These are phyloP conservation scores for Zoanthus gigantus DNA, from an alignment of 92 coral and sea anemone species.

Conservation along the genomic window DNA sequence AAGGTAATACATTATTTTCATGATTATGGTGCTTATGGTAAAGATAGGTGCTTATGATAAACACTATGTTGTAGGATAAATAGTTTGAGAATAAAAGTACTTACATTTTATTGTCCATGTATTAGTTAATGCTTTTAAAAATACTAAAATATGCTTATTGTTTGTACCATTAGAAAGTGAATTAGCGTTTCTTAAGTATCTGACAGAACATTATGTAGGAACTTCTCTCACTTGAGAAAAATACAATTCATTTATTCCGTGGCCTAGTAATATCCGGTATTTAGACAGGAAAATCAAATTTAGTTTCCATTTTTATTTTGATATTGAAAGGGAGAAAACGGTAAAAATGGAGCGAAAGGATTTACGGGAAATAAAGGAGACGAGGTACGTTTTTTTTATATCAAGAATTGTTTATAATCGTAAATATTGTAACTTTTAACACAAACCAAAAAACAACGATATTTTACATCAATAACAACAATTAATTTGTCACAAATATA, in stretches of 20 bases:
- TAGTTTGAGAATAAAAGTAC: too few relatives aligned
- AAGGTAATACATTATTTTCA: slow-evolving; percentile 2
- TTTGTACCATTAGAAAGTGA: too few relatives aligned
- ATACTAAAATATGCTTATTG: too few relatives aligned
- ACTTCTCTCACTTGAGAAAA: too few relatives aligned
- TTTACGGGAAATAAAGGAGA: slow-evolving; percentile 23
- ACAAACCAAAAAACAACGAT: not conserved
- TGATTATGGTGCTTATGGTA: not conserved
- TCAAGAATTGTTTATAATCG: not conserved
- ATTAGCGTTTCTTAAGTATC: too few relatives aligned
- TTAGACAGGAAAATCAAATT: not conserved
- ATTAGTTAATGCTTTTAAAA: too few relatives aligned
- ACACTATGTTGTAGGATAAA: too few relatives aligned
- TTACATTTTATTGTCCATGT: too few relatives aligned
- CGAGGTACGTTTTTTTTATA: not conserved
- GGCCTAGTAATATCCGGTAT: not conserved
- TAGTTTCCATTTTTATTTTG: not conserved
- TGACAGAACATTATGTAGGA: too few relatives aligned
- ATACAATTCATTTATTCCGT: not conserved
- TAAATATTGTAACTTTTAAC: not conserved
- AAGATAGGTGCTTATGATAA: not conserved
- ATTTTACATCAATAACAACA: too few relatives aligned
- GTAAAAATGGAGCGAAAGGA: slow-evolving; percentile 40
- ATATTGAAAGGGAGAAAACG: slow-evolving; percentile 24
- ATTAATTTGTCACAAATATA: too few relatives aligned